Base-by-base conservation (phyloP, 2,113 vertebrate genomes). In the Aphyosemion australe region DNA sequence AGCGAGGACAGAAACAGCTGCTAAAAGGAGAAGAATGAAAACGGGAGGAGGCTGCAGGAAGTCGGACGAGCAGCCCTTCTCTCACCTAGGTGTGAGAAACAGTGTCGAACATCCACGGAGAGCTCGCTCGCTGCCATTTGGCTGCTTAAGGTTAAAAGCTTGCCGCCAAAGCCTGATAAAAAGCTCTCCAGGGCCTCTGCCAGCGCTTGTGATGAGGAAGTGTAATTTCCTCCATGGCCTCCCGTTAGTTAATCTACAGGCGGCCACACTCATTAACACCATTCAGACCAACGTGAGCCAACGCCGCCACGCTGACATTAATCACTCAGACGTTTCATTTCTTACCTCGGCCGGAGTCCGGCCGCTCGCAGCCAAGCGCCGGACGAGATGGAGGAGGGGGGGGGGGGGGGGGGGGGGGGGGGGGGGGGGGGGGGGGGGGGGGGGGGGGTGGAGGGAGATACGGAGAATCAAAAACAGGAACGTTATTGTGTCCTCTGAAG, bases 61-160 rank as follows among this genome's bases (percentile, higher is more conserved):
- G 74, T 67, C 63, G 65, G 78, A 76, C 61, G 65, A 63, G 71
- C 31, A 5, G 66, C 65, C 62, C 52, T 72, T 31, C 16, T 72
- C 72, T 81, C 83, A 90, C 90, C 84, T 82, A 70, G 62, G 54
- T 49, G 46, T 72, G 74, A 87, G 87, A 68, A 85, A 86, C 69
- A 10, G 72, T 81, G 85, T 88, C 58, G 12, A 82, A 87, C 88
- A 83, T 20, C 66, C 43, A 57, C 0, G 31, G 65, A 65, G 82
- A 86, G 80, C 86, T 87, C 79, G 81, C 87, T 83, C 72, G 70
- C 80, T 83, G 88, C 83, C 88, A 72, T 86, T 88, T 79, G 78
- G 87, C 83, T 80, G 84, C 87, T 89, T 90, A 91, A 91, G 91
- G 91, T 92, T 91, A 91, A 90, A 90, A 84, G 88, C 87, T 85